Percentiles rank a stretch among this genome's conserved stretches.
Evolutionary conservation across 2,113 vertebrate genomes (phyloP).

Genomic region (Archocentrus centrarchus): DNA sequence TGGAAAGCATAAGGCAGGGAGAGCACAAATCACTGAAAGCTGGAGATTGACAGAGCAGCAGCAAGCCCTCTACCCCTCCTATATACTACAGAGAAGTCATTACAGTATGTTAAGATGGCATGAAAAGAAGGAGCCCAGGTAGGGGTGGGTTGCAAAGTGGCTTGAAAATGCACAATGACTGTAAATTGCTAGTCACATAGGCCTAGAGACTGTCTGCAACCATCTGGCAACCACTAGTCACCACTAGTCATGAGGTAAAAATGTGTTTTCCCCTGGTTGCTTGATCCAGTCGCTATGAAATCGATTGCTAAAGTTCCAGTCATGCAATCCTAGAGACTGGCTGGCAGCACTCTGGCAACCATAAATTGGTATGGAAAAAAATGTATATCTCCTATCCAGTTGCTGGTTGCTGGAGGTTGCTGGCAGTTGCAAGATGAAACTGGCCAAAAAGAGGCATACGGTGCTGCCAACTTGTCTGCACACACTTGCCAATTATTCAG

Average conservation of each 20-base stretch:
- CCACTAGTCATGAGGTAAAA: background rate
- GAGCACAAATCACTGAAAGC: background rate
- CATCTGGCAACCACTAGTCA: background rate
- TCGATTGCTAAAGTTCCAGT: background rate
- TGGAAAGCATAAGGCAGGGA: background rate
- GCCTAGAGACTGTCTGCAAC: background rate
- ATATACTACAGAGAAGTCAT: background rate
- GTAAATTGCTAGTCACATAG: background rate
- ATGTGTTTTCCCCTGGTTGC: background rate
- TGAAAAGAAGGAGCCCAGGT: background rate
- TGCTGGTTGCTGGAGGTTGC: no score
- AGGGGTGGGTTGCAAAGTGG: background rate
- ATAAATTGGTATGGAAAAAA: background rate
- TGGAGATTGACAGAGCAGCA: background rate
- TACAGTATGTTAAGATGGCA: background rate
- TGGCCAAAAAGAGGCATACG: background rate
- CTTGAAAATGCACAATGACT: background rate
- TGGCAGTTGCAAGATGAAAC: background rate
- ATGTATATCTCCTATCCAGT: background rate
- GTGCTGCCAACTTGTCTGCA: background rate
- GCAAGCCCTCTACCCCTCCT: background rate
- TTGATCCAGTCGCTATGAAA: background rate
- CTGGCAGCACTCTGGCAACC: background rate
- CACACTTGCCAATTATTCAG: background rate
- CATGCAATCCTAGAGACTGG: background rate